Evolutionary conservation across 2,797 vertebrate genomes (phyloP).

Genomic region (Ibycter americanus): DNA sequence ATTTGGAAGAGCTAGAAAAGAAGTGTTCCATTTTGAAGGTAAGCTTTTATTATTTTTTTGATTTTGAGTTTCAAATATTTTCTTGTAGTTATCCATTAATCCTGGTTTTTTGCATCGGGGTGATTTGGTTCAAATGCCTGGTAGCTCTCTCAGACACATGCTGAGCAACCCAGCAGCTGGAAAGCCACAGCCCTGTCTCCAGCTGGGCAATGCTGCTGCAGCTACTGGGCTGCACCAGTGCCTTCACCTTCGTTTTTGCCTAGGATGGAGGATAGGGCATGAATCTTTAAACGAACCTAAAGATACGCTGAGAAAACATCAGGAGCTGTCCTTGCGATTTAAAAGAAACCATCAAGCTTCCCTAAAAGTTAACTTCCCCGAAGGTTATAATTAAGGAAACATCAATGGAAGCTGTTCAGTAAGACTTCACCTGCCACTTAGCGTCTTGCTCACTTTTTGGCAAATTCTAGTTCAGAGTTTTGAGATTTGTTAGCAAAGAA

Average conservation of each 20-base stretch:
- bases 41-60: background rate
- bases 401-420: background rate
- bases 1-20: fast-evolving
- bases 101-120: background rate
- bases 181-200: background rate
- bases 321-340: background rate
- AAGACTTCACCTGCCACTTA: background rate
- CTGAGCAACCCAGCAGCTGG: background rate
- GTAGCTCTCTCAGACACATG: background rate
- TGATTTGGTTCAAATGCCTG: background rate
- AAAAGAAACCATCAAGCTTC: background rate
- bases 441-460: background rate
- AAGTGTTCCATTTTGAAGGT: background rate
- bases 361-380: background rate
- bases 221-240: background rate
- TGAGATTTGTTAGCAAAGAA: background rate
- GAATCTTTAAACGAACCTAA: background rate
- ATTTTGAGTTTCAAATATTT: background rate
- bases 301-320: background rate
- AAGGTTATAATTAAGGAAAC: background rate
- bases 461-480: background rate
- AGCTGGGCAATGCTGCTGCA: background rate
- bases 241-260: background rate
- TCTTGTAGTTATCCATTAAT: background rate
- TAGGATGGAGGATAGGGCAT: background rate